phyloP scores from a whole-genome alignment of 2,797 vertebrate species.

The Xiphorhynchus erythropygius region DNA sequence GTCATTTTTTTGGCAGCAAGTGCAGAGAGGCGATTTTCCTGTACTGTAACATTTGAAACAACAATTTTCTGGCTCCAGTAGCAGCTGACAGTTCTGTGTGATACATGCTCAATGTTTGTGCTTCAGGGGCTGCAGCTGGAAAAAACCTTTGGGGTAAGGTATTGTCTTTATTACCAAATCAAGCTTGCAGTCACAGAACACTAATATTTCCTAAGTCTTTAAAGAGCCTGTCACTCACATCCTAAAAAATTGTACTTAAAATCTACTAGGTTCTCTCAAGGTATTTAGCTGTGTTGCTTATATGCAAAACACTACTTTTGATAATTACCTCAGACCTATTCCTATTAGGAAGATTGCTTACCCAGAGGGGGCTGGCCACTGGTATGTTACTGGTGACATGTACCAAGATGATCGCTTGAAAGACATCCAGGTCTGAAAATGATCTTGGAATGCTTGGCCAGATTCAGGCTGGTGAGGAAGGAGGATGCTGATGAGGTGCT shows the following conservation, averaged over 20 bases:
- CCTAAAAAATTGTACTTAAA: conserved; percentile 42
- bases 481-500: neutral
- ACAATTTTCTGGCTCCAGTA: conserved; percentile 81
- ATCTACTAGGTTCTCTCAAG: conserved; percentile 45
- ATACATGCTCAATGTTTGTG: conserved; percentile 77
- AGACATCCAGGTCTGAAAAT: conserved; percentile 18
- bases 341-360: conserved; percentile 63
- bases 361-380: neutral
- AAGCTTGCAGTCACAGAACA: conserved; percentile 9
- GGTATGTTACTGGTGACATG: neutral
- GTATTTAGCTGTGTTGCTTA: conserved; percentile 27
- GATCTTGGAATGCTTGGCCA: neutral
- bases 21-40: conserved; percentile 86
- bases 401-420: conserved; percentile 34
- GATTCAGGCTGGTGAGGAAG: neutral
- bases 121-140: conserved; percentile 77
- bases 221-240: conserved; percentile 41
- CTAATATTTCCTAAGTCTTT: conserved; percentile 49
- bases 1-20: conserved; percentile 88
- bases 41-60: conserved; percentile 88
- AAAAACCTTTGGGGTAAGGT: conserved; percentile 71
- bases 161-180: conserved; percentile 80
- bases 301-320: conserved; percentile 40
- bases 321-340: conserved; percentile 30
- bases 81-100: conserved; percentile 85